Conservation (phyloP, 2,113 vertebrate species). For the Ceyx melanurus region DNA sequence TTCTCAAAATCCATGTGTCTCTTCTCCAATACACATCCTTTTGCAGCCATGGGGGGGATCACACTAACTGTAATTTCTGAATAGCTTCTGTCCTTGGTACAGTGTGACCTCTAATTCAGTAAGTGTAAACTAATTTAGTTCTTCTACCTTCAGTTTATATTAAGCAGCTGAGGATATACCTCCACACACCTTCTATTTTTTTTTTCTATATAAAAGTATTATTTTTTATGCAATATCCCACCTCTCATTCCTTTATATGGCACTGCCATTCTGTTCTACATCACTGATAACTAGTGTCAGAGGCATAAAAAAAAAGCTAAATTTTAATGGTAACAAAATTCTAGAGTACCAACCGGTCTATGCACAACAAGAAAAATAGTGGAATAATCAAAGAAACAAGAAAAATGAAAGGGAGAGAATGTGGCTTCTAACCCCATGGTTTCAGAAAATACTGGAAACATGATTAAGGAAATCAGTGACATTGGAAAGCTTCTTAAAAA, state of each 20-base stretch:
- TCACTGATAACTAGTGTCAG: not conserved
- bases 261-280: not conserved
- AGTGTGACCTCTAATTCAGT: not conserved
- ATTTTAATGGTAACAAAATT: not conserved
- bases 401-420: not conserved
- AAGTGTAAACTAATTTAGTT: not conserved
- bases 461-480: not conserved
- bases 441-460: not conserved
- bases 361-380: not conserved
- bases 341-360: not conserved
- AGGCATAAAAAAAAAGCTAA: not conserved
- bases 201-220: no score
- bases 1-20: not conserved
- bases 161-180: not conserved
- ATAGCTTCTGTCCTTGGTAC: not conserved
- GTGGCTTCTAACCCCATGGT: not conserved
- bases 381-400: not conserved
- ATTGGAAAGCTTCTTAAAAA: slow-evolving; percentile 8
- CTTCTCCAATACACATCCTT: not conserved
- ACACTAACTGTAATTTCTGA: not conserved
- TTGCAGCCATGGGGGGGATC: not conserved
- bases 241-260: not conserved
- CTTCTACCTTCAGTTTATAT: not conserved
- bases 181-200: not conserved
- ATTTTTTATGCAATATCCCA: not conserved